A percentile compares a stretch with the other conserved stretches of the same genome.
Evolutionary conservation across 2,113 vertebrate genomes (phyloP).

Genomic region (Rallus limicola): DNA sequence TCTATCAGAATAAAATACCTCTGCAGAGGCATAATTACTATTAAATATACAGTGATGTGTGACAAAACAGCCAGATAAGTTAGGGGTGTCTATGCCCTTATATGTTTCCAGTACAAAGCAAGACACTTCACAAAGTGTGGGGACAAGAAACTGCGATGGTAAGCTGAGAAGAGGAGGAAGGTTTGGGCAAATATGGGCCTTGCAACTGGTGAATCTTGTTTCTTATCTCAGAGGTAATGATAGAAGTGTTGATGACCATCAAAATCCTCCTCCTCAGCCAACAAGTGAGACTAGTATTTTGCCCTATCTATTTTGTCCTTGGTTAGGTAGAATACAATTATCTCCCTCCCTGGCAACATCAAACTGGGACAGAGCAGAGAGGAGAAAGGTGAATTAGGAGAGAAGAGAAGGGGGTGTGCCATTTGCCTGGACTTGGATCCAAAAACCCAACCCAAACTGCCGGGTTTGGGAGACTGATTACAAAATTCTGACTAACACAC

Average conservation of each 20-base stretch:
- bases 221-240: not conserved
- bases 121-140: not conserved
- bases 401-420: not conserved
- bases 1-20: constrained; percentile 65
- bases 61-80: constrained; percentile 23
- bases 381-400: not conserved
- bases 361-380: not conserved
- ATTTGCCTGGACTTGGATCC: not conserved
- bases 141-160: not conserved
- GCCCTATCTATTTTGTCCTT: not conserved
- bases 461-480: not conserved
- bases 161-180: not conserved
- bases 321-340: not conserved
- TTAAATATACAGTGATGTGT: constrained; percentile 46
- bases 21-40: constrained; percentile 57
- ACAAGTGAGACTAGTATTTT: not conserved
- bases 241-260: not conserved
- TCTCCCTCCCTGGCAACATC: not conserved
- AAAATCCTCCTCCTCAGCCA: not conserved
- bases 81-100: not conserved
- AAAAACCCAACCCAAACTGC: not conserved
- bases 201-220: not conserved
- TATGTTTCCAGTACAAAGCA: not conserved
- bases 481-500: not conserved
- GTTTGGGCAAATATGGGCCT: not conserved